A percentile compares a stretch with the other conserved stretches of the same genome.
phyloP scores from a whole-genome alignment of 2,888 invertebrate genomes.

The Patella ulyssiponensis region DNA sequence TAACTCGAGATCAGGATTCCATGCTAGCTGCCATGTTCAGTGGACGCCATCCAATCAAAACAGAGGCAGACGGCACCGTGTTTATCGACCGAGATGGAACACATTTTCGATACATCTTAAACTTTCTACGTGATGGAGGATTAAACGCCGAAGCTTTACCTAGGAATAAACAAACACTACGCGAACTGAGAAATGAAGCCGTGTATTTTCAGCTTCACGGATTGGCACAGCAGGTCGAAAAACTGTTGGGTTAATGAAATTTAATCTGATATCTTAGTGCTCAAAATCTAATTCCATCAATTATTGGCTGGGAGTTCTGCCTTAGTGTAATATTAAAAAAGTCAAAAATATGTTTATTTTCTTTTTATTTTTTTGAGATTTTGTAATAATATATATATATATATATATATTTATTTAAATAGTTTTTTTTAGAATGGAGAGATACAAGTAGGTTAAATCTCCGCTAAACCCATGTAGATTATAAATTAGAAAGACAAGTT shows the following conservation, averaged over 20 bases:
- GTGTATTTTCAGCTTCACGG: conserved; percentile 65
- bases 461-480: too few species aligned
- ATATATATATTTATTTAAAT: too few species aligned
- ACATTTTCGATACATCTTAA: conserved; percentile 67
- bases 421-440: too few species aligned
- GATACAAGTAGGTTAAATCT: too few species aligned
- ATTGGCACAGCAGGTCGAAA: conserved; percentile 63
- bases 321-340: not conserved
- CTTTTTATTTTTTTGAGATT: too few species aligned
- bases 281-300: not conserved
- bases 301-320: conserved; percentile 1
- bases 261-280: not conserved
- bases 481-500: too few species aligned
- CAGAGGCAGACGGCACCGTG: conserved; percentile 61
- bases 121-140: conserved; percentile 67
- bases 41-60: conserved; percentile 59
- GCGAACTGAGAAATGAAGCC: conserved; percentile 63
- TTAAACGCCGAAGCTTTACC: conserved; percentile 60
- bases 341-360: too few species aligned
- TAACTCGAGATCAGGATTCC: conserved; percentile 64
- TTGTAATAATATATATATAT: too few species aligned
- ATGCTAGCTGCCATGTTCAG: conserved; percentile 69
- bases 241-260: conserved; percentile 32
- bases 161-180: conserved; percentile 57
- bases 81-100: conserved; percentile 67